Evolutionary conservation across 2,113 vertebrate genomes (phyloP).

Genomic region (Poecile atricapillus): DNA sequence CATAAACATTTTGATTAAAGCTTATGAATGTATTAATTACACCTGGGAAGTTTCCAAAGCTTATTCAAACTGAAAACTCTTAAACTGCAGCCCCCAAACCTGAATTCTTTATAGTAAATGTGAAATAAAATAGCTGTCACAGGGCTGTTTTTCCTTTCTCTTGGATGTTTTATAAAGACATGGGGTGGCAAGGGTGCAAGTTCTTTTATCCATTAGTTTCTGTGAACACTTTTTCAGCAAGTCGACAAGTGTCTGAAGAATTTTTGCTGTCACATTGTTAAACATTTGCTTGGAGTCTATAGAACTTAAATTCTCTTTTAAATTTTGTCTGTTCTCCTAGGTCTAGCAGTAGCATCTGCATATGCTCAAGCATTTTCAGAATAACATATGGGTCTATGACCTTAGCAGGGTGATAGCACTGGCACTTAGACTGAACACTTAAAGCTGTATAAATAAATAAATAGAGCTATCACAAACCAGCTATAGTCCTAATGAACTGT

Average conservation of each 20-base stretch:
- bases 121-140: background rate
- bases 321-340: background rate
- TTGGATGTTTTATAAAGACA: background rate
- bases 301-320: background rate
- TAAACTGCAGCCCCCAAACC: background rate
- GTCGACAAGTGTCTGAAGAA: background rate
- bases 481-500: background rate
- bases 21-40: constrained; percentile 66
- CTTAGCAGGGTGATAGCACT: background rate
- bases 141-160: background rate
- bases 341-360: background rate
- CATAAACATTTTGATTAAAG: constrained; percentile 68
- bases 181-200: background rate
- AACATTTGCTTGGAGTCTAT: background rate
- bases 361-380: background rate
- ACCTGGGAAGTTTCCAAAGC: constrained; percentile 60
- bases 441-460: background rate
- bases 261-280: background rate
- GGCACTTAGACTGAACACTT: background rate
- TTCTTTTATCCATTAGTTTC: background rate
- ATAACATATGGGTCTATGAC: background rate
- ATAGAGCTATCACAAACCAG: background rate
- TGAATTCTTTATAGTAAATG: background rate
- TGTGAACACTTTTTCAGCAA: background rate
- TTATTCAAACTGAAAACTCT: constrained; percentile 14